phyloP scores from a whole-genome alignment of 2,797 vertebrate genomes.

The Acestrorhynchus altus region DNA sequence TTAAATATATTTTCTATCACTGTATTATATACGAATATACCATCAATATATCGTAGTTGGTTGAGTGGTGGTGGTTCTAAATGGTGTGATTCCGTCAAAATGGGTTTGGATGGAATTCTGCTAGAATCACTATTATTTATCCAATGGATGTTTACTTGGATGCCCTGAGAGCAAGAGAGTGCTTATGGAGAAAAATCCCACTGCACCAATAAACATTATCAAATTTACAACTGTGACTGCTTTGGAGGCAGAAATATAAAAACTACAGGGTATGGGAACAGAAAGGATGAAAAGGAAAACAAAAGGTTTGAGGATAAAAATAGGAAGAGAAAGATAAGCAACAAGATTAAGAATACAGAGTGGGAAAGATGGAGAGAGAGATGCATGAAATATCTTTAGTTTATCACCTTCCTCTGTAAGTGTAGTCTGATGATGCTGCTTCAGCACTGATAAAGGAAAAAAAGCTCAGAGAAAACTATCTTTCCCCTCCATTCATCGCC shows the following conservation, averaged over 20 bases:
- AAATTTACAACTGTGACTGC: conserved; percentile 38
- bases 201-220: conserved; percentile 55
- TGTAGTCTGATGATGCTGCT: conserved; percentile 43
- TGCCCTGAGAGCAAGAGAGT: conserved; percentile 62
- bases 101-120: conserved; percentile 9
- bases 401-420: conserved; percentile 35
- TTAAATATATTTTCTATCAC: conserved; percentile 56
- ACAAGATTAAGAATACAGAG: not conserved
- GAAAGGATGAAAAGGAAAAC: conserved; percentile 9
- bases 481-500: conserved; percentile 32
- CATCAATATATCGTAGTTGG: conserved; percentile 23
- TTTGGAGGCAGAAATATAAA: not conserved
- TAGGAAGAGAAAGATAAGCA: conserved; percentile 10
- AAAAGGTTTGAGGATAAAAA: conserved; percentile 17
- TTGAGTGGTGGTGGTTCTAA: conserved; percentile 13
- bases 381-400: conserved; percentile 46
- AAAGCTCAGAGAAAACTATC: conserved; percentile 35
- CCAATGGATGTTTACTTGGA: conserved; percentile 51
- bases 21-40: conserved; percentile 48
- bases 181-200: conserved; percentile 53
- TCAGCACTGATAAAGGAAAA: conserved; percentile 46
- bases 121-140: conserved; percentile 33
- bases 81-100: not conserved
- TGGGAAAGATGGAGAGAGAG: conserved; percentile 13
- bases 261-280: not conserved